Base-by-base conservation (phyloP, 2,113 vertebrate species). In the Paraplagusia blochii region DNA sequence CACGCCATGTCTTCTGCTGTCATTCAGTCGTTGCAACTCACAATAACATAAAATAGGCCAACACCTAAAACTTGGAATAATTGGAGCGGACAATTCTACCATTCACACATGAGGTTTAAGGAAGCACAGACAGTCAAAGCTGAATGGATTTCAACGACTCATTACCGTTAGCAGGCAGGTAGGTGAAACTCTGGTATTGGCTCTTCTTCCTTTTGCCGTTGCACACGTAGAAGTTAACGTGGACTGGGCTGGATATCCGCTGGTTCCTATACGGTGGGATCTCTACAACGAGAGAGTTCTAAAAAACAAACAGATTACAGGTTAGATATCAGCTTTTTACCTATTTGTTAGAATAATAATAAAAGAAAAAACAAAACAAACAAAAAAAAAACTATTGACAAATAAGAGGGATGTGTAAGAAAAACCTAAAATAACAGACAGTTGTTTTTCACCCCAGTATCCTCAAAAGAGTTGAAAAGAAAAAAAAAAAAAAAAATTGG, bases 141-240 rank as follows among this genome's bases (percentile, higher is more conserved):
- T 43, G 38, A 18, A 29, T 44, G 17, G 19, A 49, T 63, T 16
- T 49, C 43, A 8, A 10, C 33, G 39, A 44, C 59, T 58, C 43
- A 12, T 87, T 97, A 99, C 97, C 95, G 59, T 94, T 94, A 63
- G 93, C 90, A 63, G 97, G 94, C 66, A 99, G 94, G 88, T 95
- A 99, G 82, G 93, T 97, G 91, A 99, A 99, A 80, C 89, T 91
- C 76, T 99, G 96, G 85, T 88, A 93, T 80, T 99, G 97, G 91
- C 97, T 99, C 78, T 95, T 92, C 92, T 98, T 99, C 80, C 97
- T 90, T 86, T 98, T 99, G 73, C 97, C 97, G 0, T 99, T 99
- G 93, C 97, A 98, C 71, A 99, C 94, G 13, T 97, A 98, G 90
- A 98, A 99, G 86, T 93, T 96, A 59, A 99, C 95, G 58, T 94